phyloP scores from a whole-genome alignment of 1,140 invertebrate genomes.

The Stratiolaelaps scimitus region DNA sequence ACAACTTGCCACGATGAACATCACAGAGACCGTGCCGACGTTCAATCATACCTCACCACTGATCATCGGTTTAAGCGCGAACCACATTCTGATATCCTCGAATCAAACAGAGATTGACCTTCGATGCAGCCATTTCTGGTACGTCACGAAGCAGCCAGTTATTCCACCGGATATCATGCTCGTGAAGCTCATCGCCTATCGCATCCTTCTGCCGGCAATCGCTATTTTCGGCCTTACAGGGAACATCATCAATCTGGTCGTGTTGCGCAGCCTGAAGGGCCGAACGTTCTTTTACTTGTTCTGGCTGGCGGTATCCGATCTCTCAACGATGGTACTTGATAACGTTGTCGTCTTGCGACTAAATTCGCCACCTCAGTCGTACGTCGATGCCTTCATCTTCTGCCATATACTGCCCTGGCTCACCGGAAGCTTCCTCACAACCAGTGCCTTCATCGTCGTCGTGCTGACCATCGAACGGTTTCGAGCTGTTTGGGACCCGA shows the following conservation, averaged over 20 bases:
- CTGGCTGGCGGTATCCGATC: slow-evolving; percentile 1
- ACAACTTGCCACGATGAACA: no score
- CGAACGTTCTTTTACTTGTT: slow-evolving; percentile 15
- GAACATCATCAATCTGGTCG: neutral
- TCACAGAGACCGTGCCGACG: no score
- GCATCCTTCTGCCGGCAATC: neutral
- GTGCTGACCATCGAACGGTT: slow-evolving; percentile 8
- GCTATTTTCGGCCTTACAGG: neutral
- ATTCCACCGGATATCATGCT: no score
- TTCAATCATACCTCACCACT: no score
- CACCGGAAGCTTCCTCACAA: neutral
- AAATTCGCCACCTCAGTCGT: neutral
- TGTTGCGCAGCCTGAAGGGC: neutral
- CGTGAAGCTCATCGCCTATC: no score
- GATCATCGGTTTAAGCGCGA: no score
- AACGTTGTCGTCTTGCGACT: neutral
- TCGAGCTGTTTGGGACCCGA: slow-evolving; percentile 3
- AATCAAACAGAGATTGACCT: no score
- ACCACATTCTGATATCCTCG: no score
- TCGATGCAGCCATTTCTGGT: no score
- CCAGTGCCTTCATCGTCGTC: neutral
- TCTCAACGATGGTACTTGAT: neutral
- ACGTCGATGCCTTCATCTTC: neutral
- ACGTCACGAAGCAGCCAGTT: no score
- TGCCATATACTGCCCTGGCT: neutral